A percentile compares a stretch with the other conserved stretches of the same genome.
These are phyloP conservation scores for Pampusana beccarii DNA, from an alignment of 2,113 vertebrate genomes.

Conservation along the genomic window DNA sequence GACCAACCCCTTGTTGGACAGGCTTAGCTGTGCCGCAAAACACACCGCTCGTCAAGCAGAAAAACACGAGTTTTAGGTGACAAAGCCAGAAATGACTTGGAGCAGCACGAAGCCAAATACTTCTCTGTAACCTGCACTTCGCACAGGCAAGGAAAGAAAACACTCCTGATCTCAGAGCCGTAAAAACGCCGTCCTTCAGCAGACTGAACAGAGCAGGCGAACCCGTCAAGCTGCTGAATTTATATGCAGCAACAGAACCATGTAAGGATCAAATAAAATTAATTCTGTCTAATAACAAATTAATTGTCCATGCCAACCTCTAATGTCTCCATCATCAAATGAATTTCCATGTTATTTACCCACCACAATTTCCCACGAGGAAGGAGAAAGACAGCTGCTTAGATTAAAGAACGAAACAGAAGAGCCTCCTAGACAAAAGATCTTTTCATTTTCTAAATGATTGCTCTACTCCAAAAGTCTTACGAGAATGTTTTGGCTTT, in stretches of 20 bases:
- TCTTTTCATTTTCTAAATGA: conserved; percentile 61
- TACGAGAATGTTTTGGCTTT: neutral
- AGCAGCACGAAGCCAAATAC: neutral
- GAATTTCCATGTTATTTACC: conserved; percentile 67
- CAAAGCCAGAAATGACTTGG: neutral
- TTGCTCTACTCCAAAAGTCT: neutral
- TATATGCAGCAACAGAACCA: conserved; percentile 48
- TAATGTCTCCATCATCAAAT: conserved; percentile 68
- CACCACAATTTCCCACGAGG: conserved; percentile 54
- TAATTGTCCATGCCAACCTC: conserved; percentile 68
- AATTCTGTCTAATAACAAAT: conserved; percentile 71
- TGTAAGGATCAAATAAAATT: conserved; percentile 67
- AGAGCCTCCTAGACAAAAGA: conserved; percentile 52
- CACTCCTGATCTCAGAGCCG: neutral
- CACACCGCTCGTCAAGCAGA: neutral
- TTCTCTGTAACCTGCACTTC: neutral
- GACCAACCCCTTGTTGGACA: neutral
- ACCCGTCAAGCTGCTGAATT: conserved; percentile 1
- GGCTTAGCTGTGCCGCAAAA: neutral
- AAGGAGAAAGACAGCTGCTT: conserved; percentile 57
- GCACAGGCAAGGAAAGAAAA: neutral
- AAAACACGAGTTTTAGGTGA: neutral
- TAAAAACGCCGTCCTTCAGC: neutral
- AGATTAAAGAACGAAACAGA: conserved; percentile 53
- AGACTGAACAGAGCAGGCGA: neutral